Evolutionary conservation across 2,797 vertebrate species (phyloP).

Genomic region (Hyperoplus lanceolatus): DNA sequence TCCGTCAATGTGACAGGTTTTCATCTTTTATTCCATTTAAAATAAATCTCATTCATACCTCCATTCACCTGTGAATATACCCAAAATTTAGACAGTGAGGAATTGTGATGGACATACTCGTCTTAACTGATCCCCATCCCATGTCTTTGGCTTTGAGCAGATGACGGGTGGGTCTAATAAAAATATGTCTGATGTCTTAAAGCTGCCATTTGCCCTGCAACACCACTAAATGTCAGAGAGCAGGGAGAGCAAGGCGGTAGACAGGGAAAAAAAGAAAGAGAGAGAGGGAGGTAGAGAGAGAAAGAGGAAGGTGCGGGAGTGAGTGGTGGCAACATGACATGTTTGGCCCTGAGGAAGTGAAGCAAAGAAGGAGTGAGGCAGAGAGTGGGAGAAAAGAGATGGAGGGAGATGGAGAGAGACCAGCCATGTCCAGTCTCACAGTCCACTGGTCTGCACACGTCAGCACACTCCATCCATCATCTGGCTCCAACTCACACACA

Average conservation of each 20-base stretch:
- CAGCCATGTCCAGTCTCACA: constrained; percentile 86
- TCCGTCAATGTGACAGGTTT: constrained; percentile 24
- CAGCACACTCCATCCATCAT: constrained; percentile 85
- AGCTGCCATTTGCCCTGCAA: constrained; percentile 64
- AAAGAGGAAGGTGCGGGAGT: constrained; percentile 43
- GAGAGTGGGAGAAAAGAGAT: constrained; percentile 68
- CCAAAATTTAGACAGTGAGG: constrained; percentile 20
- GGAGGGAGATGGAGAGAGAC: constrained; percentile 75
- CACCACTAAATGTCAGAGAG: constrained; percentile 66
- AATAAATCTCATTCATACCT: constrained; percentile 24
- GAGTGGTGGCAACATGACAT: constrained; percentile 70
- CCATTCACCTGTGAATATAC: constrained; percentile 42
- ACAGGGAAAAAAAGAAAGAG: constrained; percentile 7
- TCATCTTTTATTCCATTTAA: constrained; percentile 40
- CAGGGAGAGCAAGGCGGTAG: constrained; percentile 15
- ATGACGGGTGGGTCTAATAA: constrained; percentile 60
- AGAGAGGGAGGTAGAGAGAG: constrained; percentile 11
- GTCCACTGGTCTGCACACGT: constrained; percentile 83
- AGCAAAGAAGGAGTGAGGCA: constrained; percentile 71
- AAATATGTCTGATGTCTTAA: constrained; percentile 60
- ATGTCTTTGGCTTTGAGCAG: constrained; percentile 35
- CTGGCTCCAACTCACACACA: constrained; percentile 53
- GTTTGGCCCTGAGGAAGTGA: constrained; percentile 80
- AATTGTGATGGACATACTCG: constrained; percentile 29
- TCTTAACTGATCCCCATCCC: constrained; percentile 41